phyloP scores from a whole-genome alignment of 92 coral and sea anemone genomes.

The Epizoanthus fatuus region DNA sequence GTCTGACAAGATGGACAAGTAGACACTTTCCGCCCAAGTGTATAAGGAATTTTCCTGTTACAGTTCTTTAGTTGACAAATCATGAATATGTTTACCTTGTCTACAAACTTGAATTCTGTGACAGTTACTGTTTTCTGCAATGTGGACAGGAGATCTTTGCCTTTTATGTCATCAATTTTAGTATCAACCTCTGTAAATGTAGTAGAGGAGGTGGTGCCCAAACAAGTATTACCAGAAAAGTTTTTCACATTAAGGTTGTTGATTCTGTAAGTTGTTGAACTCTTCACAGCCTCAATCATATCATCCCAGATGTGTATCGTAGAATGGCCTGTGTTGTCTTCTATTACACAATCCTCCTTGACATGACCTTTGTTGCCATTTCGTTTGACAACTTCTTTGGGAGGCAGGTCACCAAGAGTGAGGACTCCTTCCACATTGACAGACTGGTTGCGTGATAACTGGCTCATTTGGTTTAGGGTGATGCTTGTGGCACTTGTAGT shows the following conservation, averaged over 20 bases:
- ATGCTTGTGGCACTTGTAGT: constrained; percentile 28
- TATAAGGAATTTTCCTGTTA: constrained; percentile 18
- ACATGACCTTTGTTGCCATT: constrained; percentile 52
- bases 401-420: constrained; percentile 44
- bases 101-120: constrained; percentile 34
- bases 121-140: constrained; percentile 23
- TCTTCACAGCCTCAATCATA: constrained; percentile 6
- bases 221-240: constrained; percentile 31
- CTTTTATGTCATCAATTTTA: background rate
- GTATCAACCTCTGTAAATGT: constrained; percentile 15
- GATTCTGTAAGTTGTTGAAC: constrained; percentile 15
- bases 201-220: constrained; percentile 5
- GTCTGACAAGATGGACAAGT: constrained; percentile 26
- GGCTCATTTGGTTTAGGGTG: constrained; percentile 23
- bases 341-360: constrained; percentile 65
- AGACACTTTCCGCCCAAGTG: background rate
- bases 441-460: constrained; percentile 42
- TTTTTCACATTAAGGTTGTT: constrained; percentile 39
- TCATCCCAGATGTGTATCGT: constrained; percentile 61
- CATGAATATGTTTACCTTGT: constrained; percentile 23
- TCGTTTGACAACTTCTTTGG: constrained; percentile 59
- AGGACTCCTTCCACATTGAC: constrained; percentile 43
- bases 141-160: constrained; percentile 27
- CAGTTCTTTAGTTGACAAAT: constrained; percentile 26
- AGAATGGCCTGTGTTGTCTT: constrained; percentile 51